Evolutionary conservation across 2,888 invertebrate species (phyloP).

Genomic region (Pecten maximus): DNA sequence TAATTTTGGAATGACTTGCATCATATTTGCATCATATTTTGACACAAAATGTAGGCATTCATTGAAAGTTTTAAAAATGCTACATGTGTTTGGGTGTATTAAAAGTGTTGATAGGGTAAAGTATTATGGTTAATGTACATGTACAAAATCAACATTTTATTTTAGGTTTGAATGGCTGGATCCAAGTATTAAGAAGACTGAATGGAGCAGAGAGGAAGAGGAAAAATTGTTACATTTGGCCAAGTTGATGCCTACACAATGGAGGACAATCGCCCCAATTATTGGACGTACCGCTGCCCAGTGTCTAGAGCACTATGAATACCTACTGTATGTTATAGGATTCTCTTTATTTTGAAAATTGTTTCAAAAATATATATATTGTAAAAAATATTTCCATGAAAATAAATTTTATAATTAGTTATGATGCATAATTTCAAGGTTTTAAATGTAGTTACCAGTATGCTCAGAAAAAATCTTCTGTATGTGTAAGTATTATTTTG

Average conservation of each 20-base stretch:
- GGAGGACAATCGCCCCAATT: conserved; percentile 99
- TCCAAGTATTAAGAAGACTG: conserved; percentile 99
- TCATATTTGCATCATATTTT: no score
- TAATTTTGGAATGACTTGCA: no score
- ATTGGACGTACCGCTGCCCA: conserved; percentile 99
- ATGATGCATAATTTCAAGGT: not conserved
- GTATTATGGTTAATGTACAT: no score
- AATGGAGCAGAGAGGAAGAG: conserved; percentile 99
- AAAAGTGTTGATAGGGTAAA: no score
- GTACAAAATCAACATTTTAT: not conserved
- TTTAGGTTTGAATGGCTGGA: conserved; percentile 96
- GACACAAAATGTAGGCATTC: no score
- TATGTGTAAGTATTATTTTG: not conserved
- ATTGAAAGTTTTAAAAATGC: no score
- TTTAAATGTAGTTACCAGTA: not conserved
- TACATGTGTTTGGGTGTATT: no score
- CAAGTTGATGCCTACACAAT: conserved; percentile 99
- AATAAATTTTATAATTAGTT: not conserved
- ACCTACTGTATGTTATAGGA: conserved; percentile 89
- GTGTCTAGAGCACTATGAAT: conserved; percentile 98
- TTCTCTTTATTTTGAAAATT: not conserved
- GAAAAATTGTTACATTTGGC: conserved; percentile 98
- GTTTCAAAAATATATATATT: not conserved
- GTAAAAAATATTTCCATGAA: not conserved
- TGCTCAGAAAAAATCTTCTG: not conserved